Evolutionary conservation across 2,888 invertebrate genomes (phyloP).

Genomic region (Clanis bilineata): DNA sequence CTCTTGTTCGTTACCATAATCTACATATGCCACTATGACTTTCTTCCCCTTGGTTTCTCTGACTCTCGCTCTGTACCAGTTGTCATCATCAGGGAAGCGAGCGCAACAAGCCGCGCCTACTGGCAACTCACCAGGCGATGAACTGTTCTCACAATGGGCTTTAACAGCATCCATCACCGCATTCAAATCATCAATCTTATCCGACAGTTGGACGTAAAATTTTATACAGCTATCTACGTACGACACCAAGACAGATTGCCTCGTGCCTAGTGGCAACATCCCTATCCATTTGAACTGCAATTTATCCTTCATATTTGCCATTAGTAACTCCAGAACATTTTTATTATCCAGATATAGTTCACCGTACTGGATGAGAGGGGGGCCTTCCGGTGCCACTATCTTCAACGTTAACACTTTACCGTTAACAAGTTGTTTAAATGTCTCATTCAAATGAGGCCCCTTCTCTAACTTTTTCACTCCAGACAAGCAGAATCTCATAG

Average conservation of each 20-base stretch:
- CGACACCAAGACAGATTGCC: conserved; percentile 82
- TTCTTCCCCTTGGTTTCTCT: conserved; percentile 82
- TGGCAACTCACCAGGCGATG: conserved; percentile 71
- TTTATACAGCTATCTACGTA: conserved; percentile 87
- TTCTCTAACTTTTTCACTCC: conserved; percentile 85
- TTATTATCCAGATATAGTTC: conserved; percentile 84
- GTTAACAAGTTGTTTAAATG: conserved; percentile 86
- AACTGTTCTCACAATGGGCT: conserved; percentile 79
- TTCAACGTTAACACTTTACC: conserved; percentile 84
- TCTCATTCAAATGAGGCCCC: conserved; percentile 83
- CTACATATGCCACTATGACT: conserved; percentile 91
- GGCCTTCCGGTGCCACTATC: conserved; percentile 86
- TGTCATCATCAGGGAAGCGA: conserved; percentile 88
- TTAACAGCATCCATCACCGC: conserved; percentile 86
- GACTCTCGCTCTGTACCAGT: conserved; percentile 96
- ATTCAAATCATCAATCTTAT: conserved; percentile 82
- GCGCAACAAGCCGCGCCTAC: conserved; percentile 89
- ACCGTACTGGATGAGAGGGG: conserved; percentile 88
- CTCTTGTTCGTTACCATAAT: conserved; percentile 97
- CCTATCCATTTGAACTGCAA: conserved; percentile 67
- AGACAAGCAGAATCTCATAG: conserved; percentile 87
- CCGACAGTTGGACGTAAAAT: conserved; percentile 88
- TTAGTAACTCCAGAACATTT: conserved; percentile 83
- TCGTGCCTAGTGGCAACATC: conserved; percentile 57
- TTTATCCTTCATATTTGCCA: conserved; percentile 65